Base-by-base conservation (phyloP, 2,888 invertebrate species). In the Oscheius sp. region DNA sequence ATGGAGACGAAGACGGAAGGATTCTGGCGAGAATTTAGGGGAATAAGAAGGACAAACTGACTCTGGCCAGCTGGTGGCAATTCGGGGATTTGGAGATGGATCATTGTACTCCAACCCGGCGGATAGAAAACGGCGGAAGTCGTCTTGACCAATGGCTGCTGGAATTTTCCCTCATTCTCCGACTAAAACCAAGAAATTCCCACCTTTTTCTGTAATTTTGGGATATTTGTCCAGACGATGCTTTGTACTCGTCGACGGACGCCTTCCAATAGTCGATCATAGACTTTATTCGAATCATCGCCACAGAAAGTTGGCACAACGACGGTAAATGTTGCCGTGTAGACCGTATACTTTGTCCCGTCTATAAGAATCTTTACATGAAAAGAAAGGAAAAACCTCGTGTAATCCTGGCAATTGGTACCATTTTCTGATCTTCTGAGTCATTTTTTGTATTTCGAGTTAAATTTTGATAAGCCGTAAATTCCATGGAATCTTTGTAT, bases 121-220 rank as follows among this genome's bases (percentile, higher is more conserved):
- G 83, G 84, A 59, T 78, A 61, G 72, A 81, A 84, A 9, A 78
- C 76, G 3, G 76, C 76, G 1, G 81, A 81, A 2, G 74, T 76
- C 0, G 78, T 79, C 13, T 78, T 59, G 0, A 72, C 58, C 0
- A 77, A 53, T 13, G 73, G 76, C 27, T 78, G 64, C 75, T 80
- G 70, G 53, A 76, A 69, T 18, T n/a, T 66, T 3, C 16, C 18
- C 27, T 5, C 6, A 45, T 46, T 66, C 16, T 49, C 16, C 23
- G 2, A 23, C 13, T 7, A 5, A 25, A 18, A 18, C 16, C 3
- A 3, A 13, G 16, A 49, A 49, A 61, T 23, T 6, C 58, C 2
- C 12, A 78, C 80, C 66, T 76, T 74, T 58, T 77, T 76, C 43
- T 76, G 46, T 12, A 79, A 64, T 72, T 79, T 74, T 35, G 79